Evolutionary conservation across 2,888 invertebrate species (phyloP).

Genomic region (Melanostoma scalare): DNA sequence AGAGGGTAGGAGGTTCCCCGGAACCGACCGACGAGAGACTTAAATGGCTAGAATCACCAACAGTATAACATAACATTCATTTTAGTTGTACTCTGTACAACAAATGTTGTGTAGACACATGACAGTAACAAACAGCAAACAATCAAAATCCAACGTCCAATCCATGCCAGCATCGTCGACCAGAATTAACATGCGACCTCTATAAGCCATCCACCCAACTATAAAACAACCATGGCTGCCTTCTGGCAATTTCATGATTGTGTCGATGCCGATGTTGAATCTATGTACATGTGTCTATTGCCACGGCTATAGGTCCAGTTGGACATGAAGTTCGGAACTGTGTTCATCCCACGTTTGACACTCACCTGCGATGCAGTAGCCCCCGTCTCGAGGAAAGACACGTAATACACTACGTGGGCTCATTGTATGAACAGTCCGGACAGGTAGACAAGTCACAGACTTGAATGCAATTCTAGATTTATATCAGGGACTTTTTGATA

Average conservation of each 20-base stretch:
- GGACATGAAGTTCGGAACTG: slow-evolving; percentile 50
- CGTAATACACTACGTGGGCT: slow-evolving; percentile 21
- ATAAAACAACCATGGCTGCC: background rate
- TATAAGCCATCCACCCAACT: slow-evolving; percentile 46
- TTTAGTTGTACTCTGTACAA: slow-evolving; percentile 10
- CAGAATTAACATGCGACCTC: slow-evolving; percentile 63
- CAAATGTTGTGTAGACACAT: slow-evolving; percentile 31
- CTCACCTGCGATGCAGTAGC: slow-evolving; percentile 65
- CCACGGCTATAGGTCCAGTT: slow-evolving; percentile 23
- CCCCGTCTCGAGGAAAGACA: slow-evolving; percentile 50
- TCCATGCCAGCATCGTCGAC: slow-evolving; percentile 35
- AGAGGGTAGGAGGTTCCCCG: slow-evolving; percentile 20
- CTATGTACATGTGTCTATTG: background rate
- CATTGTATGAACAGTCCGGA: slow-evolving; percentile 21
- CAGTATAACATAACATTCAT: slow-evolving; percentile 10
- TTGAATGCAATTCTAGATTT: slow-evolving; percentile 55
- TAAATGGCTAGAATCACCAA: background rate
- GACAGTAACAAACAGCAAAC: slow-evolving; percentile 45
- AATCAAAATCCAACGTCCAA: slow-evolving; percentile 5
- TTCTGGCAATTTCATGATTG: slow-evolving; percentile 21
- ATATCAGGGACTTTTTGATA: slow-evolving; percentile 44
- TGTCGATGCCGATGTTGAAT: background rate
- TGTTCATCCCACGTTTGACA: slow-evolving; percentile 64
- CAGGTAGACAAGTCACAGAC: slow-evolving; percentile 65
- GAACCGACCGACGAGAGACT: slow-evolving; percentile 5